phyloP scores from a whole-genome alignment of 2,797 vertebrate species.

The Benthosema pterotum region DNA sequence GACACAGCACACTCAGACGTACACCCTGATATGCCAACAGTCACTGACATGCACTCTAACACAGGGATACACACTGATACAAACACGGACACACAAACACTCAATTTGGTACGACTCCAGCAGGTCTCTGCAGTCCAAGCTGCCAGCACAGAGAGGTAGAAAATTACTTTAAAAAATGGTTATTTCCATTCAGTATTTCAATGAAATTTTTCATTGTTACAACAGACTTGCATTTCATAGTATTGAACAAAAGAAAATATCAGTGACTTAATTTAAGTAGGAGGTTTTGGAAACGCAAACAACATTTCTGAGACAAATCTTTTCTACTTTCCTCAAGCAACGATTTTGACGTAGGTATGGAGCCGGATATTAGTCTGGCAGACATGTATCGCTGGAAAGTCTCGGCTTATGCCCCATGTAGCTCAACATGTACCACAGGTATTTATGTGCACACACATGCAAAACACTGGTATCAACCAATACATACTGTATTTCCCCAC shows the following conservation, averaged over 20 bases:
- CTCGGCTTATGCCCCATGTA: slow-evolving; percentile 91
- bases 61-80: slow-evolving; percentile 6
- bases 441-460: slow-evolving; percentile 20
- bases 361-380: slow-evolving; percentile 84
- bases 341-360: slow-evolving; percentile 83
- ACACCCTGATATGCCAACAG: background rate
- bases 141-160: slow-evolving; percentile 83
- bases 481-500: background rate
- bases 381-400: slow-evolving; percentile 94
- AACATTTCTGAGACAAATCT: no score
- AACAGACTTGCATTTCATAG: no score
- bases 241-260: no score
- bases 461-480: background rate
- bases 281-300: no score
- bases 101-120: slow-evolving; percentile 57
- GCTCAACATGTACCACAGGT: slow-evolving; percentile 92
- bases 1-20: slow-evolving; percentile 32
- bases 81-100: slow-evolving; percentile 44
- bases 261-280: no score
- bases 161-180: background rate
- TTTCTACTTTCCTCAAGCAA: slow-evolving; percentile 71
- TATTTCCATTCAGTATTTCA: no score
- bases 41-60: slow-evolving; percentile 30
- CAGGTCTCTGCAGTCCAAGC: slow-evolving; percentile 78
- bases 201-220: no score